Conservation (phyloP, 2,797 vertebrate genomes). For the Gorsachius magnificus region DNA sequence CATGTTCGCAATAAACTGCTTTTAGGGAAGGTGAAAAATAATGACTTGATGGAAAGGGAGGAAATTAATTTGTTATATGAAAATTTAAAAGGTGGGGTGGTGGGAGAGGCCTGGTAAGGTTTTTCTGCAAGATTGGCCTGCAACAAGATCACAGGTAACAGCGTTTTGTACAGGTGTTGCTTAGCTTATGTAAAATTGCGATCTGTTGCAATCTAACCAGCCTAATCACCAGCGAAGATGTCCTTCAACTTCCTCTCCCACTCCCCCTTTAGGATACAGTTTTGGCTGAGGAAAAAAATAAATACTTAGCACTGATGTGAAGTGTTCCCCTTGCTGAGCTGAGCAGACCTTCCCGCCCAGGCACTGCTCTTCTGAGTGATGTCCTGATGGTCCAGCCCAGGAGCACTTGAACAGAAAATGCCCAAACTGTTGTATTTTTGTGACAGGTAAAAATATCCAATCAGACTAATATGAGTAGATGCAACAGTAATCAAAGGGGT, state of each 20-base stretch:
- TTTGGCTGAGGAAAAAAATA: not conserved
- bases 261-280: not conserved
- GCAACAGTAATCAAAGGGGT: not conserved
- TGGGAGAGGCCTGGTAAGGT: not conserved
- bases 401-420: not conserved
- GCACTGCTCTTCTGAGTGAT: not conserved
- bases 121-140: not conserved
- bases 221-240: not conserved
- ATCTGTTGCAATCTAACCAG: not conserved
- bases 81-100: not conserved
- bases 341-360: not conserved
- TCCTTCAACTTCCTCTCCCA: not conserved
- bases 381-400: not conserved
- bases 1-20: not conserved
- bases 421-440: not conserved
- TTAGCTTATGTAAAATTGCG: not conserved
- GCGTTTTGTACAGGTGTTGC: not conserved
- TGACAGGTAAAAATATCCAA: not conserved
- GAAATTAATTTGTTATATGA: slow-evolving; percentile 9
- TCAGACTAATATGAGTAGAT: not conserved
- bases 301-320: not conserved
- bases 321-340: not conserved
- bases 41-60: not conserved
- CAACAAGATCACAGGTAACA: not conserved
- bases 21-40: slow-evolving; percentile 13